Evolutionary conservation across 2,888 invertebrate genomes (phyloP), one percentile per base, ranked within the genome.

Genomic region (Leptarthrus brevirostris): DNA sequence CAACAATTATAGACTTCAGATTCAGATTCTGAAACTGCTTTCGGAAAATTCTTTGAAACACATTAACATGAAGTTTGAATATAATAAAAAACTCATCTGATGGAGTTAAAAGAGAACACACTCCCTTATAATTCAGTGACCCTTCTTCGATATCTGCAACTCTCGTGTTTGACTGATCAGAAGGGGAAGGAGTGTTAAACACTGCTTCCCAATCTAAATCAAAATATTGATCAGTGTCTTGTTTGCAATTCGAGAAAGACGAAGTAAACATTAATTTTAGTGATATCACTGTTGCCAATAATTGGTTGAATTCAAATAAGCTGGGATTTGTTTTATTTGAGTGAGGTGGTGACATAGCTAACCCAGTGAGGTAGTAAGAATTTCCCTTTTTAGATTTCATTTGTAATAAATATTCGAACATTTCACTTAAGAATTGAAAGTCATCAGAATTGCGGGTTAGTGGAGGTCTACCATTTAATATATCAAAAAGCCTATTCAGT

Each of bases 381-480:
- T 8, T 18, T 1, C 1, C 1, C 1, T 34, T 54, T 4, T 0
- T 0, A 1, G 54, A 18, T 54, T 54, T 54, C n/a, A 54, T 16
- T 1, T 3, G 24, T 1, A 1, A 54, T 10, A 54, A 1, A 3
- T 54, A 54, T 1, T 1, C 12, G 1, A 1, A 24, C 54, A 54
- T 54, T n/a, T 54, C 24, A 0, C 0, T 2, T 2, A 54, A 24
- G 2, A 54, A 24, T 24, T 26, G 1, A 24, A 34, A 54, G 2
- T 24, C 1, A 1, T 22, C 26, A 0, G 26, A 54, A 24, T 26
- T 24, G 1, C 4, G 1, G 0, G 0, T 36, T 3, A 54, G 14
- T 4, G 58, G 53, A 20, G 74, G 52, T 30, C 61, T 74, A 36
- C 70, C 74, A 49, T 70, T 70, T 30, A 74, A 58, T 8, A 70